A percentile compares a stretch with the other conserved stretches of the same genome.
phyloP scores from a whole-genome alignment of 2,113 vertebrate species.

The Nothocercus julius region DNA sequence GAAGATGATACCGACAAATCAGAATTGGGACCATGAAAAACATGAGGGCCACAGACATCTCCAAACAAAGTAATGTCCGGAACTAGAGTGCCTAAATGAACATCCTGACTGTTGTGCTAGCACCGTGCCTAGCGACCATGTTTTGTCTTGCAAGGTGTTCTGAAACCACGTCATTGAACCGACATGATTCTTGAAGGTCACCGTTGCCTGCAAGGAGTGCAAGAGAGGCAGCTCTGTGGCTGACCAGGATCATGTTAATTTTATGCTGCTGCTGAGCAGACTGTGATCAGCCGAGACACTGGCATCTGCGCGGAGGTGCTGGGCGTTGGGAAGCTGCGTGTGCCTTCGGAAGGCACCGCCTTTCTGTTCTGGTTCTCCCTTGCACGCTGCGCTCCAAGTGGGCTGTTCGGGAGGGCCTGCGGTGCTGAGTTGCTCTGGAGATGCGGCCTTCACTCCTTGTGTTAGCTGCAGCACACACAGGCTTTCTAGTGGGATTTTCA shows the following conservation, averaged over 20 bases:
- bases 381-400: neutral
- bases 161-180: neutral
- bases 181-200: neutral
- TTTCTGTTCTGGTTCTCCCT: neutral
- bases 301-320: neutral
- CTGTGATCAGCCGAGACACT: neutral
- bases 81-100: neutral
- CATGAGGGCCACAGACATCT: neutral
- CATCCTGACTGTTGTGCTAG: neutral
- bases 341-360: neutral
- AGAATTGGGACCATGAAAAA: neutral
- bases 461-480: neutral
- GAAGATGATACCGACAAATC: neutral
- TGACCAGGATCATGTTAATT: slow-evolving; percentile 13
- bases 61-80: neutral
- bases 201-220: neutral
- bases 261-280: neutral
- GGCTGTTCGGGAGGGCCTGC: neutral
- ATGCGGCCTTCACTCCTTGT: rapidly evolving
- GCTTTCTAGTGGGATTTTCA: neutral
- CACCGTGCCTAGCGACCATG: neutral
- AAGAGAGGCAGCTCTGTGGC: neutral
- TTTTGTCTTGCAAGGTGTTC: neutral
- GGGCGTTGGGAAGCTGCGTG: neutral
- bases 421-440: neutral